These are phyloP conservation scores for Euplagia quadripunctaria DNA, from an alignment of 2,888 invertebrate genomes.

Conservation along the genomic window DNA sequence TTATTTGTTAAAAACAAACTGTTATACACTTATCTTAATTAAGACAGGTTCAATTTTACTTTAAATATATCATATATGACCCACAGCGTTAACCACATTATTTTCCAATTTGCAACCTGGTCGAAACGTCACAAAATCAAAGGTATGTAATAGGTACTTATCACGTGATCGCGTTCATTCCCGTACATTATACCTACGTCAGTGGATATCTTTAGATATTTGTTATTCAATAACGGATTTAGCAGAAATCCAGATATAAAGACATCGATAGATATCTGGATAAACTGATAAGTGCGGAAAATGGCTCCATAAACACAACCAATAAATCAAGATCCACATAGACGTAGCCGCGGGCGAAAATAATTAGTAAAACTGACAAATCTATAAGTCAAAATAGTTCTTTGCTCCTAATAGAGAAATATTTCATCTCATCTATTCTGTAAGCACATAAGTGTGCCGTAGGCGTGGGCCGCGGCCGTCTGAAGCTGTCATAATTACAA, in stretches of 20 bases:
- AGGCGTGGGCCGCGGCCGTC: neutral
- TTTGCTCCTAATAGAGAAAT: neutral
- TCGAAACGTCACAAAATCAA: no score
- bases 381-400: neutral
- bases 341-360: neutral
- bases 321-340: neutral
- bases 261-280: neutral
- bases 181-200: no score
- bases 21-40: no score
- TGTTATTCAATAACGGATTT: no score
- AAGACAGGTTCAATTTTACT: no score
- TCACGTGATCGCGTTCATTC: no score
- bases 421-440: constrained; percentile 5
- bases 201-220: no score
- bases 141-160: no score
- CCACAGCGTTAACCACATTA: no score
- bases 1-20: no score
- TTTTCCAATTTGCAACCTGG: no score
- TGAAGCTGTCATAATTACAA: constrained; percentile 4
- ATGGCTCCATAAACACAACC: neutral
- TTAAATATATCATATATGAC: no score
- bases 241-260: neutral
- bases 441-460: neutral
- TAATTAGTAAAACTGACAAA: neutral
- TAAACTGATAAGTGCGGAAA: neutral